A percentile compares a stretch with the other conserved stretches of the same genome.
Conservation (phyloP, 2,888 invertebrate genomes). For the Hoplodrina blanda region DNA sequence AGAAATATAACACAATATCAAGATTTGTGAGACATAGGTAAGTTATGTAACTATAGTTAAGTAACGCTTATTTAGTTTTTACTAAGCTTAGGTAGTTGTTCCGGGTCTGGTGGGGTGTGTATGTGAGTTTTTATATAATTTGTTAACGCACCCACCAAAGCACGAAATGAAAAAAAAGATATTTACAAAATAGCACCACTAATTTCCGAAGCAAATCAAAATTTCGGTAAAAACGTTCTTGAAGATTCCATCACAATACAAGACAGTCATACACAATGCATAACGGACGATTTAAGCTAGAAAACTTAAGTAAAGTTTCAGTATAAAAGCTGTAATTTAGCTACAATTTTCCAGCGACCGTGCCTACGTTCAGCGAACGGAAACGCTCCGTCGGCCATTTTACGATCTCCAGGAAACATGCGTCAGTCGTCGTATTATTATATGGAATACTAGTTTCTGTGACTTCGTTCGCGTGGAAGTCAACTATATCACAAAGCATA, state of each 20-base stretch:
- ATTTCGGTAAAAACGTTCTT: no score
- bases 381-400: conserved; percentile 42
- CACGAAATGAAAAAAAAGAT: no score
- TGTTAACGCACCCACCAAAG: no score
- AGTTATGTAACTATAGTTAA: no score
- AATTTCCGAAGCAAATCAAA: background rate
- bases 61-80: no score
- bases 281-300: background rate
- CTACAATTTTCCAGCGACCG: conserved; percentile 24
- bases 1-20: no score
- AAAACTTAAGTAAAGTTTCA: background rate
- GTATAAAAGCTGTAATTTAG: conserved; percentile 26
- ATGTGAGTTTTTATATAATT: no score
- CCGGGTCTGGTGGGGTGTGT: no score
- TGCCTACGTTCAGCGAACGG: conserved; percentile 26
- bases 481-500: no score
- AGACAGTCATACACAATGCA: background rate
- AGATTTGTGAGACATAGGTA: no score
- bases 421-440: conserved; percentile 11
- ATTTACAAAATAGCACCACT: no score
- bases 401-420: conserved; percentile 40
- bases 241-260: background rate
- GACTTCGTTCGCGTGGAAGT: background rate
- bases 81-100: no score
- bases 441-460: background rate